phyloP scores from a whole-genome alignment of 53 echinoderm and acorn worm genomes.

The Arbacia lixula region DNA sequence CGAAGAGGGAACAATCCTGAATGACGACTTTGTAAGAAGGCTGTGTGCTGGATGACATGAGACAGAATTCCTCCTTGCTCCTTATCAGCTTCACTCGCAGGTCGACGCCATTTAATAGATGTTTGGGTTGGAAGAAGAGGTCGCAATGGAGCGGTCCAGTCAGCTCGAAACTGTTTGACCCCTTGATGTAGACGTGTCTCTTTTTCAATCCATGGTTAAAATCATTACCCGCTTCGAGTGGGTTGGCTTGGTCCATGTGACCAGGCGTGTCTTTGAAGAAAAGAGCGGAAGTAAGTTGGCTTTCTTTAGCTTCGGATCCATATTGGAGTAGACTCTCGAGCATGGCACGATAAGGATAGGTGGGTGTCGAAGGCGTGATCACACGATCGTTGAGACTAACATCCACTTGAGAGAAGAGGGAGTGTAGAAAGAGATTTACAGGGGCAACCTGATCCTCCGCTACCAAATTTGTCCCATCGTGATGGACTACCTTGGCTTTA shows the following conservation, averaged over 20 bases:
- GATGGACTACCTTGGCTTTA: slow-evolving; percentile 57
- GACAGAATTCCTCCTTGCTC: slow-evolving; percentile 60
- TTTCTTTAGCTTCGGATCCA: slow-evolving; percentile 48
- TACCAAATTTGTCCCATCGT: slow-evolving; percentile 54
- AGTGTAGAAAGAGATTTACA: slow-evolving; percentile 66
- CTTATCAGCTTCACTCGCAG: slow-evolving; percentile 63
- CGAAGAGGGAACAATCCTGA: slow-evolving; percentile 66
- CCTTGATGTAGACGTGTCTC: slow-evolving; percentile 38
- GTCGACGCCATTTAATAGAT: slow-evolving; percentile 67
- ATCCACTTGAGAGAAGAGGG: slow-evolving; percentile 71
- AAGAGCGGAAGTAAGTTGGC: slow-evolving; percentile 58
- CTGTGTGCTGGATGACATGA: slow-evolving; percentile 65
- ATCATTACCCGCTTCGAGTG: neutral
- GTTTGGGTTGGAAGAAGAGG: slow-evolving; percentile 70
- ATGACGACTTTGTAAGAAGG: slow-evolving; percentile 69
- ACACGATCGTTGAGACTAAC: slow-evolving; percentile 66
- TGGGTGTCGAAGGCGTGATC: slow-evolving; percentile 62
- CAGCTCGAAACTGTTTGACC: slow-evolving; percentile 63
- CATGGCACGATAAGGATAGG: slow-evolving; percentile 74
- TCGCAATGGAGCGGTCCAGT: slow-evolving; percentile 66
- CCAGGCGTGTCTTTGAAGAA: slow-evolving; percentile 73
- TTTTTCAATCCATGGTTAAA: slow-evolving; percentile 63
- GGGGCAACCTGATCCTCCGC: slow-evolving; percentile 59
- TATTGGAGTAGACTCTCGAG: slow-evolving; percentile 62
- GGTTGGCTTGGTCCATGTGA: slow-evolving; percentile 54